These are phyloP conservation scores for Pherbina coryleti DNA, from an alignment of 2,888 invertebrate species.

Conservation along the genomic window DNA sequence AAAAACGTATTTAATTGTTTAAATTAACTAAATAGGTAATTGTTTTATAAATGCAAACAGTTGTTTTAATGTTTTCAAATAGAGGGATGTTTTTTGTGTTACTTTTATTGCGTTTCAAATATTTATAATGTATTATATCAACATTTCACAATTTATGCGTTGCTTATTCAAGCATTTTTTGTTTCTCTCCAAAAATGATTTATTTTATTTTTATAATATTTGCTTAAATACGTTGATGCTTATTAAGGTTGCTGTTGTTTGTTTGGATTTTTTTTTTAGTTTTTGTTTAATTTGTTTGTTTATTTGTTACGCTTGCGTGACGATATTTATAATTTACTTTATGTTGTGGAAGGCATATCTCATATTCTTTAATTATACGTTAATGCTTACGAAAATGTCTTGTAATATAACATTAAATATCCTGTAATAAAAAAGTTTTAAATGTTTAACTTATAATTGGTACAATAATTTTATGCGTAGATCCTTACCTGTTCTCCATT, in stretches of 20 bases:
- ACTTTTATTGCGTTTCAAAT: not conserved
- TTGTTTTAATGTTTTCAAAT: constrained; percentile 12
- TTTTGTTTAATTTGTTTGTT: constrained; percentile 48
- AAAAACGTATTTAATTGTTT: not conserved
- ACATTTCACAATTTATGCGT: constrained; percentile 25
- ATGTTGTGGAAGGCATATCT: constrained; percentile 53
- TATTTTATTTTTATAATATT: constrained; percentile 35
- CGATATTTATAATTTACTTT: constrained; percentile 39
- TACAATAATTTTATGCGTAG: no score
- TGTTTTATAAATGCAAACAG: constrained; percentile 30
- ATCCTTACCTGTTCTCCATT: constrained; percentile 65
- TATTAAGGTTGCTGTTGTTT: constrained; percentile 57
- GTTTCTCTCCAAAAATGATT: constrained; percentile 12
- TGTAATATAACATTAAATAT: constrained; percentile 64
- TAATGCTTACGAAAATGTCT: constrained; percentile 58
- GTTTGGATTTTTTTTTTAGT: constrained; percentile 41
- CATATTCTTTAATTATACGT: constrained; percentile 54
- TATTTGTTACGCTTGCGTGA: constrained; percentile 26
- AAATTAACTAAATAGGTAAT: not conserved
- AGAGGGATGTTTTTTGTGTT: not conserved
- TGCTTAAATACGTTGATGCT: constrained; percentile 28
- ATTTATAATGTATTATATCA: not conserved
- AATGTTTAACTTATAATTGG: no score
- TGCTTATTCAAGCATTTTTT: constrained; percentile 5
- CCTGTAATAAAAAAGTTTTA: constrained; percentile 56